A percentile compares a stretch with the other conserved stretches of the same genome.
These are phyloP conservation scores for Nesometra sesokonis DNA, from an alignment of 35 echinoderm and acorn worm genomes.

Conservation along the genomic window DNA sequence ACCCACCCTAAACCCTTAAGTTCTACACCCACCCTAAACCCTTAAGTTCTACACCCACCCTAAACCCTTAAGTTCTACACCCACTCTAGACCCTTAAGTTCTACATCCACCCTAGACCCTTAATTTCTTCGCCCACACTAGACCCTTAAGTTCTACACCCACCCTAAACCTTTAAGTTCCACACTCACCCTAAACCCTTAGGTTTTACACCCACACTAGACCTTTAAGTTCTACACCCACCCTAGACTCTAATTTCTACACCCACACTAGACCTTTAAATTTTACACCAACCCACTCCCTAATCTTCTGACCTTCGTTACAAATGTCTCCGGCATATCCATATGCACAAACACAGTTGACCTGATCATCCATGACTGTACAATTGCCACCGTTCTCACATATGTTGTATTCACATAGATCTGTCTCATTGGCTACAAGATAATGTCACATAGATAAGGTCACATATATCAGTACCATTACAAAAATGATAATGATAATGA, in stretches of 20 bases:
- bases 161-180: too few relatives aligned
- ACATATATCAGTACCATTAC: not conserved
- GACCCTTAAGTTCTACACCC: not conserved
- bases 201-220: too few relatives aligned
- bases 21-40: too few relatives aligned
- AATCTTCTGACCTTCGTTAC: not conserved
- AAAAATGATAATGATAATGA: too few relatives aligned
- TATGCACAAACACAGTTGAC: conserved; percentile 23
- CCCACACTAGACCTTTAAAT: not conserved
- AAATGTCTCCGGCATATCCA: conserved; percentile 35
- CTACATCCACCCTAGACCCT: not conserved
- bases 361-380: conserved; percentile 39
- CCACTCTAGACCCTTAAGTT: not conserved
- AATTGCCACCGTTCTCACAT: conserved; percentile 62
- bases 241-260: too few relatives aligned
- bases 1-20: not conserved
- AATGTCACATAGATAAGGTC: not conserved
- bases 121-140: too few relatives aligned
- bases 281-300: not conserved
- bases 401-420: conserved; percentile 59
- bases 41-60: not conserved
- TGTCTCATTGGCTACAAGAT: conserved; percentile 14
- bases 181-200: too few relatives aligned
- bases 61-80: too few relatives aligned
- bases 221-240: not conserved